phyloP scores from a whole-genome alignment of 92 coral and sea anemone species.

The Heteractis magnifica region DNA sequence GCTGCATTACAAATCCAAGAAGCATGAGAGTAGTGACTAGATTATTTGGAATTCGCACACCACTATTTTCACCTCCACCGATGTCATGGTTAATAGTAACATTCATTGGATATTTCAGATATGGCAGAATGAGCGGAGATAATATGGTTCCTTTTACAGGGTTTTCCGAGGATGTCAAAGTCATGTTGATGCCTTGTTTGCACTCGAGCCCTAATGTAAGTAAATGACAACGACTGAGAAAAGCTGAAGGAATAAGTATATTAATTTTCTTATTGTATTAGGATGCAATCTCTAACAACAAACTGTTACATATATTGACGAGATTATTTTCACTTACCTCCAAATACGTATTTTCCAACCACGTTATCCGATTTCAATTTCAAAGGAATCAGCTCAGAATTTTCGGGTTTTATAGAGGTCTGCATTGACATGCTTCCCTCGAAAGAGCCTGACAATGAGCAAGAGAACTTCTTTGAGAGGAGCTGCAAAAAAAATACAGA shows the following conservation, averaged over 20 bases:
- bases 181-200: constrained; percentile 23
- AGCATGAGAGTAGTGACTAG: constrained; percentile 21
- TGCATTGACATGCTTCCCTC: constrained; percentile 14
- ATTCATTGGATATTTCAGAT: constrained; percentile 25
- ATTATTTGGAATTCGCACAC: constrained; percentile 25
- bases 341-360: constrained; percentile 19
- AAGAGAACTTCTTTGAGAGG: constrained; percentile 12
- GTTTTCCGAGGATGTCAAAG: constrained; percentile 17
- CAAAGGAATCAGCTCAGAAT: constrained; percentile 1
- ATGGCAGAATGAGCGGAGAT: constrained; percentile 21
- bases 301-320: background rate
- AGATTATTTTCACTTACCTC: constrained; percentile 16
- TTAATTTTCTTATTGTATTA: too few relatives aligned
- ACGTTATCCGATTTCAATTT: constrained; percentile 10
- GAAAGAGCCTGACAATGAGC: constrained; percentile 17
- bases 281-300: background rate
- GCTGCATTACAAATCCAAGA: constrained; percentile 20
- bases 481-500: constrained; percentile 13
- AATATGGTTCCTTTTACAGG: constrained; percentile 24
- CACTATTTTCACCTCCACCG: constrained; percentile 51
- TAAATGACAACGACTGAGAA: background rate
- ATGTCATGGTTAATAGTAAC: constrained; percentile 35
- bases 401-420: constrained; percentile 11
- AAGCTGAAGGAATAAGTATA: too few relatives aligned
- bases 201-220: background rate